phyloP scores from a whole-genome alignment of 2,797 vertebrate species.

The Aselliscus stoliczkanus region DNA sequence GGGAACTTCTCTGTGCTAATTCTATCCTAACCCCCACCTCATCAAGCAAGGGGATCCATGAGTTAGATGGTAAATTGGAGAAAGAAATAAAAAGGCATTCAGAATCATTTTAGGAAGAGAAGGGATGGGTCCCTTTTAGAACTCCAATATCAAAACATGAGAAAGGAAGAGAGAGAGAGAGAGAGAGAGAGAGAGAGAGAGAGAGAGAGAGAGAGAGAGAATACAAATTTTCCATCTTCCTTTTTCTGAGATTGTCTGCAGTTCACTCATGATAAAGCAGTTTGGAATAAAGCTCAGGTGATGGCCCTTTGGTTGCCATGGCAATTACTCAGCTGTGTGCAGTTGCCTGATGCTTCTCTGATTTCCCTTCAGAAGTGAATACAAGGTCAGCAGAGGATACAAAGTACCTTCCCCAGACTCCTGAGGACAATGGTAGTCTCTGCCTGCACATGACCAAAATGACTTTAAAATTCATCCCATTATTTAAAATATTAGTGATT shows the following conservation, averaged over 20 bases:
- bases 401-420: background rate
- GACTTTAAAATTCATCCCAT: constrained; percentile 28
- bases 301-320: constrained; percentile 64
- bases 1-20: background rate
- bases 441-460: background rate
- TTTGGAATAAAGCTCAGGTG: constrained; percentile 49
- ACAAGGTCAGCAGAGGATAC: constrained; percentile 42
- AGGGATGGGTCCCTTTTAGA: background rate
- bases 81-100: background rate
- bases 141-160: background rate
- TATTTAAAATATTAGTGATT: background rate
- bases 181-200: background rate
- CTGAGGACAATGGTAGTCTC: background rate
- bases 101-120: constrained; percentile 50
- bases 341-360: background rate
- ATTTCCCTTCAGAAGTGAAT: constrained; percentile 15
- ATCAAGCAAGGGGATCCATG: background rate
- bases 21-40: constrained; percentile 15
- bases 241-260: constrained; percentile 6
- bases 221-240: constrained; percentile 7
- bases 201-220: background rate
- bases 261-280: constrained; percentile 19
- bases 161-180: background rate
- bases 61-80: constrained; percentile 11
- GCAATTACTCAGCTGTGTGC: constrained; percentile 52